Conservation (phyloP, 2,113 vertebrate genomes). For the Himantopus leucocephalus region DNA sequence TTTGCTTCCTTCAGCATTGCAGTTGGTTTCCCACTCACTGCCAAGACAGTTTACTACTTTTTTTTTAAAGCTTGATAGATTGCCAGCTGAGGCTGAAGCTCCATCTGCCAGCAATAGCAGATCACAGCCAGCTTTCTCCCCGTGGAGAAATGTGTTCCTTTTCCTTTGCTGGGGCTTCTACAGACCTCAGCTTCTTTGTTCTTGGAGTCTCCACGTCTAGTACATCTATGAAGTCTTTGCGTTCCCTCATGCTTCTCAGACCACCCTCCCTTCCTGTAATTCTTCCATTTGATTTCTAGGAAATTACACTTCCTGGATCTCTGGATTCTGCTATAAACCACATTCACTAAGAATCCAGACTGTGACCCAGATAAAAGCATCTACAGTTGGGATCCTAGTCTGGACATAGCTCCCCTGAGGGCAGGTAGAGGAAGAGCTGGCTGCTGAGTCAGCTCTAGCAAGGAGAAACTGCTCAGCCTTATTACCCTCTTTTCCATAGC, state of each 20-base stretch:
- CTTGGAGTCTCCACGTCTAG: neutral
- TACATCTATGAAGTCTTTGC: neutral
- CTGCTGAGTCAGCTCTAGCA: neutral
- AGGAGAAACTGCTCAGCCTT: neutral
- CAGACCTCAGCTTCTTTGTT: slow-evolving; percentile 18
- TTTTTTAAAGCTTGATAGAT: slow-evolving; percentile 28
- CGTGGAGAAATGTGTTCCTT: slow-evolving; percentile 1
- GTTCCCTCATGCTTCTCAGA: neutral
- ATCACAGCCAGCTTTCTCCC: slow-evolving; percentile 45
- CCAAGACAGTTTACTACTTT: slow-evolving; percentile 38
- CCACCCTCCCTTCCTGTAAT: neutral
- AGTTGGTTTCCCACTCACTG: slow-evolving; percentile 28
- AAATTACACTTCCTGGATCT: slow-evolving; percentile 1
- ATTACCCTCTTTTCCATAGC: neutral
- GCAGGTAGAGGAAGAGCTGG: neutral
- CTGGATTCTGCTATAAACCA: neutral
- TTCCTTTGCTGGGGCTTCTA: neutral
- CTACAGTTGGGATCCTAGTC: neutral
- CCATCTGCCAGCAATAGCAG: slow-evolving; percentile 41
- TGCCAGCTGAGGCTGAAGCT: slow-evolving; percentile 48
- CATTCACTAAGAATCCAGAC: slow-evolving; percentile 7
- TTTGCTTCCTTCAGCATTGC: slow-evolving; percentile 2
- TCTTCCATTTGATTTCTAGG: slow-evolving; percentile 27
- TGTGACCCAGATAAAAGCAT: neutral
- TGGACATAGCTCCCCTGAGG: neutral